phyloP scores from a whole-genome alignment of 2,797 vertebrate genomes.

The Tragelaphus eurycerus region DNA sequence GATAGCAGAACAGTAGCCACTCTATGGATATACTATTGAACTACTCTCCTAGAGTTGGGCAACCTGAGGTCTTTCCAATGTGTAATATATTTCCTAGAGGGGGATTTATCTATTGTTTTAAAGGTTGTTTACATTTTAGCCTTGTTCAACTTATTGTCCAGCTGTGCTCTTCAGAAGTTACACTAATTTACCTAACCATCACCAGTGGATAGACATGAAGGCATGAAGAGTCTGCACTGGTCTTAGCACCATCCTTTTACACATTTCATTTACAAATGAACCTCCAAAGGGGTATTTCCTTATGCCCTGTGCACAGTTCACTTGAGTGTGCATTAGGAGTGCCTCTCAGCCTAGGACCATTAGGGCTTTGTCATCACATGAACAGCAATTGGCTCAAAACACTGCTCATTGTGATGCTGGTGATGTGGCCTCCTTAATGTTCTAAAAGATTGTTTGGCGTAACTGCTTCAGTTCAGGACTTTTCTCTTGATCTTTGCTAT shows the following conservation, averaged over 20 bases:
- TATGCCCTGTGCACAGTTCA: neutral
- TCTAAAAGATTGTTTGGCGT: slow-evolving; percentile 57
- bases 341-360: neutral
- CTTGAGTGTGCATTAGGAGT: neutral
- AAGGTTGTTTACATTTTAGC: neutral
- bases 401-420: slow-evolving; percentile 45
- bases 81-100: neutral
- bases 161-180: neutral
- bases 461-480: neutral
- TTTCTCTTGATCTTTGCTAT: neutral
- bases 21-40: neutral
- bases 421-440: slow-evolving; percentile 3
- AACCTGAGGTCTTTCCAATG: slow-evolving; percentile 11
- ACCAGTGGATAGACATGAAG: neutral
- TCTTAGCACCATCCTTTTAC: neutral
- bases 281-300: neutral
- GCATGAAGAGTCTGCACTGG: neutral
- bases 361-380: neutral
- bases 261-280: neutral
- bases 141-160: neutral
- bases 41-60: neutral
- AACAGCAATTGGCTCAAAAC: slow-evolving; percentile 22
- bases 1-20: neutral
- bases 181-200: neutral
- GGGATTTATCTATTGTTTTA: neutral